Conservation (phyloP, 2,888 invertebrate species). For the Polydrusus cervinus region DNA sequence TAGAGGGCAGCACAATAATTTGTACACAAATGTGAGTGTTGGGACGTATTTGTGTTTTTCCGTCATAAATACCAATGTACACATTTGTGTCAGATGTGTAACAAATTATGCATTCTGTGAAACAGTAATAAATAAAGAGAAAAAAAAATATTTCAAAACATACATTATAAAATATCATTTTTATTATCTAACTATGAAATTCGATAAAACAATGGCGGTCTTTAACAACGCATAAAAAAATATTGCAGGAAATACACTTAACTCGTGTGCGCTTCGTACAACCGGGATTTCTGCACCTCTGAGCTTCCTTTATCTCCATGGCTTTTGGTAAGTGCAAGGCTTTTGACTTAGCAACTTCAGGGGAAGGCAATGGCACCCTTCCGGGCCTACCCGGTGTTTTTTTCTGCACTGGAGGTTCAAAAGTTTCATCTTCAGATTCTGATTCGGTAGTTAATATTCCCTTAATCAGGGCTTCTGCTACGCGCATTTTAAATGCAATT, state of each 20-base stretch:
- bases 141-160: too few relatives aligned
- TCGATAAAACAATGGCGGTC: constrained; percentile 1
- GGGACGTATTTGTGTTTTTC: not conserved
- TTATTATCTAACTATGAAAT: constrained; percentile 14
- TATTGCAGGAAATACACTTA: not conserved
- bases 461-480: constrained; percentile 5
- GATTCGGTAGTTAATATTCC: not conserved
- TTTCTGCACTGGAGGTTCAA: not conserved
- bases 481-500: constrained; percentile 5
- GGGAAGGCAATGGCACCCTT: not conserved
- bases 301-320: not conserved
- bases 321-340: constrained; percentile 9
- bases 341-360: constrained; percentile 4
- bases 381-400: constrained; percentile 1
- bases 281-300: constrained; percentile 2
- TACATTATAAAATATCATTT: not conserved
- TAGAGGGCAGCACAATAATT: not conserved
- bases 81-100: too few relatives aligned
- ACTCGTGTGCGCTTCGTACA: not conserved
- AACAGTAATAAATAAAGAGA: not conserved
- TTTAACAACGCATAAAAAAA: constrained; percentile 10
- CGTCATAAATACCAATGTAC: not conserved
- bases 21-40: not conserved
- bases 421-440: not conserved
- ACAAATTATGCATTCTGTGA: not conserved